A percentile compares a stretch with the other conserved stretches of the same genome.
Evolutionary conservation across 1,140 invertebrate species (phyloP).

Genomic region (Bemisia tabaci): DNA sequence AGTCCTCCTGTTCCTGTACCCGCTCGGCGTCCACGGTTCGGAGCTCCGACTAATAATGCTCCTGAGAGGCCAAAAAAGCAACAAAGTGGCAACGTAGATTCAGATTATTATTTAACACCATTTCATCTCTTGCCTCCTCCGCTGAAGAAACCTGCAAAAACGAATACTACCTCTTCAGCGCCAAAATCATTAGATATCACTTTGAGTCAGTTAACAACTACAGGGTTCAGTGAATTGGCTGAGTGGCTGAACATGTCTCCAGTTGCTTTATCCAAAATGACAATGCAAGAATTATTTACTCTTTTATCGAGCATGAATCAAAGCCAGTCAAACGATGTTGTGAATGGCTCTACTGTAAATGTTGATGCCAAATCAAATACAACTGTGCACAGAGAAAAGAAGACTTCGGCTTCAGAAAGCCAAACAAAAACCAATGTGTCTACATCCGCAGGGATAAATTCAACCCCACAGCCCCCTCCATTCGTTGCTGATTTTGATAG

Average conservation of each 20-base stretch:
- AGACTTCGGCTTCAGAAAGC: not conserved
- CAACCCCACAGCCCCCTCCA: not conserved
- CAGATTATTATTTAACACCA: conserved; percentile 45
- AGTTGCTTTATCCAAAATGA: conserved; percentile 63
- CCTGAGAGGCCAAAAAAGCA: conserved; percentile 33
- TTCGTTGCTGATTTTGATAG: conserved; percentile 45
- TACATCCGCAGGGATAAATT: not conserved
- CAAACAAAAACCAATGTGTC: conserved; percentile 14
- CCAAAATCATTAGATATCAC: conserved; percentile 49
- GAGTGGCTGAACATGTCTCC: conserved; percentile 57
- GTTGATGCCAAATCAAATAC: not conserved
- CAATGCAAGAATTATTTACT: conserved; percentile 64
- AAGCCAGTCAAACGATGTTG: conserved; percentile 15
- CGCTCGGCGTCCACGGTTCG: conserved; percentile 39
- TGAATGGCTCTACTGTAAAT: conserved; percentile 3
- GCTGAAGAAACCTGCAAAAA: conserved; percentile 24
- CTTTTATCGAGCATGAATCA: conserved; percentile 42
- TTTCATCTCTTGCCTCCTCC: conserved; percentile 26
- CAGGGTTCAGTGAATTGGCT: conserved; percentile 63
- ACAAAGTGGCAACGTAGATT: conserved; percentile 27
- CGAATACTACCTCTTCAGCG: conserved; percentile 5
- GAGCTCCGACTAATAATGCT: conserved; percentile 32
- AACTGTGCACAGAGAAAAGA: not conserved
- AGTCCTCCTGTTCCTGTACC: conserved; percentile 46
- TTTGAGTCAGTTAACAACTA: conserved; percentile 61